These are phyloP conservation scores for Notarius lentiginosus DNA, from an alignment of 2,113 vertebrate species.

Conservation along the genomic window DNA sequence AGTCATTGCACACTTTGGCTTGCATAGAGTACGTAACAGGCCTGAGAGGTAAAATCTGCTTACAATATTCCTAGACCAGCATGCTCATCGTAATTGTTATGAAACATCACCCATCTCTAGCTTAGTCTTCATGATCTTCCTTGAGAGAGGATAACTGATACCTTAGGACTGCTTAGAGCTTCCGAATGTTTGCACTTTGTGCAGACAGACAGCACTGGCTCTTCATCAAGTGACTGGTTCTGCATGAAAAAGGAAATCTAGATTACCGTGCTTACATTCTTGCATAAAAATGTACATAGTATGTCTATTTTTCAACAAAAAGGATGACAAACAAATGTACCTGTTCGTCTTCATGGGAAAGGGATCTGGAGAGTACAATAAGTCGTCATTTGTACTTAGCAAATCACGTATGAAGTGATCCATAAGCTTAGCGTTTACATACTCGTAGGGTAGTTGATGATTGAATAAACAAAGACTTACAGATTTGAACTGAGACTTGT, in stretches of 20 bases:
- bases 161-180: constrained; percentile 76
- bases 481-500: constrained; percentile 65
- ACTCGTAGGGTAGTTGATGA: background rate
- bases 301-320: background rate
- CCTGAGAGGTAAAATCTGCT: background rate
- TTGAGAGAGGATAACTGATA: constrained; percentile 52
- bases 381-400: background rate
- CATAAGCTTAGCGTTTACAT: background rate
- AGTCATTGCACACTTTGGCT: background rate
- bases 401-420: too few species aligned
- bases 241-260: constrained; percentile 50
- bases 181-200: constrained; percentile 77
- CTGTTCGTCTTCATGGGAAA: constrained; percentile 67
- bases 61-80: background rate
- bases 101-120: background rate
- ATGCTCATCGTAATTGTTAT: background rate
- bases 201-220: constrained; percentile 67
- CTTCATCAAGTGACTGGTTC: constrained; percentile 65
- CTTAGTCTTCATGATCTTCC: background rate
- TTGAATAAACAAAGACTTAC: constrained; percentile 56
- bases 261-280: background rate
- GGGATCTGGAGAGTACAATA: constrained; percentile 59
- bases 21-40: background rate
- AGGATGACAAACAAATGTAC: constrained; percentile 52
- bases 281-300: background rate